Base-by-base conservation (phyloP, 2,113 vertebrate species). In the Papio anubis region DNA sequence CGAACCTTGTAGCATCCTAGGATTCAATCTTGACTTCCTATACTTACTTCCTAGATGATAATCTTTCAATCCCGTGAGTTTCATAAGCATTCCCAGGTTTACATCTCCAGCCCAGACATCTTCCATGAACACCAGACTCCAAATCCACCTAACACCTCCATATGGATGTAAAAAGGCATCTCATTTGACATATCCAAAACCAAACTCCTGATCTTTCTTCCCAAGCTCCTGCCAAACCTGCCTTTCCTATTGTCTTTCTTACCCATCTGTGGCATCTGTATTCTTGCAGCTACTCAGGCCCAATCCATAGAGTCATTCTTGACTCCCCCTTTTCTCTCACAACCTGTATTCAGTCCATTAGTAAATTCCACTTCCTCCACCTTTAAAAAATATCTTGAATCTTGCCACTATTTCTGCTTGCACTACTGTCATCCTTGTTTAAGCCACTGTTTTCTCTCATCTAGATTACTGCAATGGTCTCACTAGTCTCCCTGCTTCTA, bases 181-280 rank as follows among this genome's bases (percentile, higher is more conserved):
- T 40, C 48, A 95, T 92, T 96, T 78, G 48, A 92, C 38, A 86
- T 61, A 88, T 48, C 52, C 9, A 70, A 45, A 91, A 68, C 66
- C 55, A 82, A 86, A 59, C 20, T 92, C 17, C 59, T 66, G 8
- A 30, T 88, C 55, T 52, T 94, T 76, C 9, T 59, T 7, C 12
- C 4, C 8, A 95, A 70, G 75, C 68, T 55, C 25, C 76, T 85
- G 70, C 80, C 90, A 93, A 85, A 93, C 40, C 18, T 89, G 20
- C 1, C 90, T 87, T 94, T 75, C 52, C 38, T 75, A 6, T 90
- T 35, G 40, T 94, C 45, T 78, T 93, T 27, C 52, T 97, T 94
- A 88, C 13, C 84, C 87, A 48, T 88, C 90, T 80, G 73, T 70
- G 50, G 14, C 61, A 94, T 23, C 38, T 66, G 14, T 6, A 43